A percentile compares a stretch with the other conserved stretches of the same genome.
These are phyloP conservation scores for Corydoras sp. DNA, from an alignment of 2,113 vertebrate genomes.

Conservation along the genomic window DNA sequence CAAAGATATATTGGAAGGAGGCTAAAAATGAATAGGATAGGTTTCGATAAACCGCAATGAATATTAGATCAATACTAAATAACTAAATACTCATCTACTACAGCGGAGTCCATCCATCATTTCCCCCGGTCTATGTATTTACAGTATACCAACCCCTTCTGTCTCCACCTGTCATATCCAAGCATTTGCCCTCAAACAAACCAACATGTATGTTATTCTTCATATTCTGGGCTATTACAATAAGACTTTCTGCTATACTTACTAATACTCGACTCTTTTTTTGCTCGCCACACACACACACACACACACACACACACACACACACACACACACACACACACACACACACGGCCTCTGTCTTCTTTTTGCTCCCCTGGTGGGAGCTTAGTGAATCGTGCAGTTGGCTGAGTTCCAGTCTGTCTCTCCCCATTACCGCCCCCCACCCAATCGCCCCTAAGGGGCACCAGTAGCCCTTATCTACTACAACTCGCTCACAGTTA, in stretches of 20 bases:
- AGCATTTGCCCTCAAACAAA: conserved; percentile 17
- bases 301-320: conserved; percentile 27
- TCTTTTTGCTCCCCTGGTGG: conserved; percentile 49
- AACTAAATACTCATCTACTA: neutral
- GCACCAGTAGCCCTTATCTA: conserved; percentile 44
- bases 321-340: conserved; percentile 32
- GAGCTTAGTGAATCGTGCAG: conserved; percentile 45
- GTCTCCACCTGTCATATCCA: neutral
- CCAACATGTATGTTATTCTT: neutral
- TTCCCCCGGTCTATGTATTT: neutral
- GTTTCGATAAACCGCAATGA: no score
- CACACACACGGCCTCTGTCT: conserved; percentile 26
- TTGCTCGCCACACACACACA: conserved; percentile 23
- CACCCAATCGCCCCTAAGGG: conserved; percentile 31
- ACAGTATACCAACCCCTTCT: neutral
- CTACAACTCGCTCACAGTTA: conserved; percentile 37
- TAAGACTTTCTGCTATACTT: neutral
- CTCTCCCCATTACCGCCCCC: conserved; percentile 43
- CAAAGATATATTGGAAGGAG: no score
- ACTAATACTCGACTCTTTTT: conserved; percentile 21
- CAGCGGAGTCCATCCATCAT: neutral
- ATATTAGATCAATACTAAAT: no score
- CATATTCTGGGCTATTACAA: neutral
- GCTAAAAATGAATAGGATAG: no score
- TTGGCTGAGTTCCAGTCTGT: conserved; percentile 56